Evolutionary conservation across 1,140 invertebrate genomes (phyloP).

Genomic region (Plodia interpunctella): DNA sequence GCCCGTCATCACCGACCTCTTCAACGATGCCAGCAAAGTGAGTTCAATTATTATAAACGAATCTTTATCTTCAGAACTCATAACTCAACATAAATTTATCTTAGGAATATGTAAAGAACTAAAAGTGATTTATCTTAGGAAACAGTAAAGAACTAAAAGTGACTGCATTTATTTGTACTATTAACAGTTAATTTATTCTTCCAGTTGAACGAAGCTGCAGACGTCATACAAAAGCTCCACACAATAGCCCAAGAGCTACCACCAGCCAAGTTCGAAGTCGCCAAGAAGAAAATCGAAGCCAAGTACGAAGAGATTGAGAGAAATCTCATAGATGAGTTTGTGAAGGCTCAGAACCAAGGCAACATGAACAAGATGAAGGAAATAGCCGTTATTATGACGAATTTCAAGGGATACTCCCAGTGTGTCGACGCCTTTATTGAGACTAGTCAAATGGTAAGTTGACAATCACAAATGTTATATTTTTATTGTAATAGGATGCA

Average conservation of each 20-base stretch:
- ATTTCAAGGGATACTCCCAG: constrained; percentile 97
- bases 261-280: constrained; percentile 90
- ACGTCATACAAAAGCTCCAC: constrained; percentile 98
- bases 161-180: too few species aligned
- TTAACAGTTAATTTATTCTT: constrained; percentile 28
- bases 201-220: constrained; percentile 96
- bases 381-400: constrained; percentile 92
- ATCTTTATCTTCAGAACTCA: neutral
- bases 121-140: too few species aligned
- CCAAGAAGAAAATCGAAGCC: constrained; percentile 92
- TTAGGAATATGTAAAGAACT: too few species aligned
- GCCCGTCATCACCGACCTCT: constrained; percentile 89
- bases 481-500: too few species aligned
- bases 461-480: neutral
- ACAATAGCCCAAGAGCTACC: constrained; percentile 97
- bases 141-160: neutral
- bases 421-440: constrained; percentile 98
- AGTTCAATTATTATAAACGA: neutral
- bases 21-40: constrained; percentile 91
- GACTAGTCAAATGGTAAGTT: constrained; percentile 91
- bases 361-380: constrained; percentile 95
- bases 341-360: constrained; percentile 88
- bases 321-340: constrained; percentile 96
- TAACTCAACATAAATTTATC: too few species aligned
- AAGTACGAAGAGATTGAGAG: constrained; percentile 98